Evolutionary conservation across 2,888 invertebrate species (phyloP), one percentile per base, ranked within the genome.

Genomic region (Drosophila lacicola): DNA sequence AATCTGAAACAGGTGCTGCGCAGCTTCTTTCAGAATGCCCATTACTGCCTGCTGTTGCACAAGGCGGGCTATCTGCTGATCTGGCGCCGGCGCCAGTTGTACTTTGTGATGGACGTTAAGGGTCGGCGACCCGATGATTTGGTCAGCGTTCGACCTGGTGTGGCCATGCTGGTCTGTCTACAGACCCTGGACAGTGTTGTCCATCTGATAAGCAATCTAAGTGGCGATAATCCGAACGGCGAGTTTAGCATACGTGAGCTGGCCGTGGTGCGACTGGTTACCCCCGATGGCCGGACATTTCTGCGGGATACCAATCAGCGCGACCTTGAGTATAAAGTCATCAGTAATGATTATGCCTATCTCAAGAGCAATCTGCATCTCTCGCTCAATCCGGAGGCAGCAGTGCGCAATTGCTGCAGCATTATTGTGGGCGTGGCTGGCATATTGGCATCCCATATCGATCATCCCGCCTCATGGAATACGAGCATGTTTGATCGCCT

Each of bases 401-500:
- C 83, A 1, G 50, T 90, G 44, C 76, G 83, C 3, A 83, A 80
- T 57, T 84, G 89, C 5, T 90, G 91, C 58, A 82, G 90, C 0
- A 49, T 92, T 2, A 78, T 91, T 4, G 86, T 90, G 4, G 90
- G 83, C 2, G 77, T 91, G 0, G 63, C 74, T 8, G 82, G 88
- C 2, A 77, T 92, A 13, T 50, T 91, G 25, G 88, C 89, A 10
- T 85, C 92, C 2, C 91, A 91, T 67, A 90, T 92, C 6, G 91
- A 91, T 67, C 82, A 90, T 70, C 89, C 92, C 0, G 88, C 90
- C 1, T 88, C 90, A 0, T 92, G 92, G 92, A 88, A 89, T 50
- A 75, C 80, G 17, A 76, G 64, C 41, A 82, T 88, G 33, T 36
- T 91, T 2, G 90, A 92, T 62, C 88, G 86, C 19, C 80, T 92